Percentiles rank a stretch among this genome's conserved stretches.
These are phyloP conservation scores for Parauchenoglanis ngamensis DNA, from an alignment of 2,797 vertebrate genomes.

Conservation along the genomic window DNA sequence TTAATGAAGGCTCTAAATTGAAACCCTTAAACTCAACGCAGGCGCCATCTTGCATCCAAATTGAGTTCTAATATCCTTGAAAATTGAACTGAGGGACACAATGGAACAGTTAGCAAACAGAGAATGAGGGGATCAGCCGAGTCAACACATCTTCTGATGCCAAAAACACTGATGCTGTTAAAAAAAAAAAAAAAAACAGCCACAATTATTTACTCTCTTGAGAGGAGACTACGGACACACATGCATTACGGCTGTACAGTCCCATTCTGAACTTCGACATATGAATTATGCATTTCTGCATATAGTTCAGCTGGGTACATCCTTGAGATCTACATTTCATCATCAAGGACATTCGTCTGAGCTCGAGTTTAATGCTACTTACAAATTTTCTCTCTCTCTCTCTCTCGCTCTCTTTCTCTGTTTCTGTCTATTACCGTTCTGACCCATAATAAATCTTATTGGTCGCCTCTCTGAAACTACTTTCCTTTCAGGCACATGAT, in stretches of 20 bases:
- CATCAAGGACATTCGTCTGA: conserved; percentile 72
- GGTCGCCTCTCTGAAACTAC: neutral
- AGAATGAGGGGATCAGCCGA: conserved; percentile 22
- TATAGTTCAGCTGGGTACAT: conserved; percentile 73
- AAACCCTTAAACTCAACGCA: conserved; percentile 56
- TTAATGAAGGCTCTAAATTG: conserved; percentile 61
- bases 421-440: neutral
- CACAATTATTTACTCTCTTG: conserved; percentile 57
- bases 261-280: conserved; percentile 70
- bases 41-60: conserved; percentile 57
- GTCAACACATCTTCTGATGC: neutral
- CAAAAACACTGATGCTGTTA: neutral
- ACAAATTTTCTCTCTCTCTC: conserved; percentile 60
- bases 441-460: neutral
- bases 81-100: conserved; percentile 49
- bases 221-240: conserved; percentile 65
- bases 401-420: neutral
- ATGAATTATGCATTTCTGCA: conserved; percentile 80
- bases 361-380: conserved; percentile 61
- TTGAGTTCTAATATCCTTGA: conserved; percentile 62
- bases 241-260: conserved; percentile 65
- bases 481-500: neutral
- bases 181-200: conserved; percentile 24
- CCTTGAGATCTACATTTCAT: conserved; percentile 84
- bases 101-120: conserved; percentile 26